A percentile compares a stretch with the other conserved stretches of the same genome.
Evolutionary conservation across 2,797 vertebrate species (phyloP).

Genomic region (Eulemur coronatus): DNA sequence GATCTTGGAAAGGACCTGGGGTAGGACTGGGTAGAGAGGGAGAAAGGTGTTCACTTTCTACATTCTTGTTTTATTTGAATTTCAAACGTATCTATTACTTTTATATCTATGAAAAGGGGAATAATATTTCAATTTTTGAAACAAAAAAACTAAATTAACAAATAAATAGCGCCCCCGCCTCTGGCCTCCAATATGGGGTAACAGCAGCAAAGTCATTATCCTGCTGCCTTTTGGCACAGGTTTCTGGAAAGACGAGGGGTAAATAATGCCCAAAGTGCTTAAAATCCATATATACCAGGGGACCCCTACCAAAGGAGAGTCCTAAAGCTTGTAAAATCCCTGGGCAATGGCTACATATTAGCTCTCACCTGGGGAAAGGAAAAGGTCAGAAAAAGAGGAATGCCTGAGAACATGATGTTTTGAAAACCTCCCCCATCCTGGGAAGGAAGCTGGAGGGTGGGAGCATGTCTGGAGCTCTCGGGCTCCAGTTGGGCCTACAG

Average conservation of each 20-base stretch:
- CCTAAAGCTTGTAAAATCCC: neutral
- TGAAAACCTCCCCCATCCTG: neutral
- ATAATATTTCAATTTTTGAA: neutral
- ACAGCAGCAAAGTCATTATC: neutral
- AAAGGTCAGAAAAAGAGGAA: slow-evolving; percentile 18
- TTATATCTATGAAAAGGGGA: neutral
- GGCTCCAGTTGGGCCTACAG: neutral
- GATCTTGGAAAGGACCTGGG: neutral
- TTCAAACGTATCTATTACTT: slow-evolving; percentile 33
- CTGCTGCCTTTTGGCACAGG: neutral
- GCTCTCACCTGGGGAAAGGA: neutral
- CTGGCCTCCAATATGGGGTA: neutral
- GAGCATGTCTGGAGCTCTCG: neutral
- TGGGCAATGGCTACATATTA: neutral
- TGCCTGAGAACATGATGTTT: neutral
- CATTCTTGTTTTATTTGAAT: slow-evolving; percentile 37
- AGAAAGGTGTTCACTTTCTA: neutral
- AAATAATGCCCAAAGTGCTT: slow-evolving; percentile 24
- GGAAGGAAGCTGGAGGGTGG: neutral
- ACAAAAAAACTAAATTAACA: neutral
- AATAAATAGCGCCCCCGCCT: neutral
- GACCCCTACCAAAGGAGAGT: neutral
- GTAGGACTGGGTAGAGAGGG: neutral
- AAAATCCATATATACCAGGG: neutral
- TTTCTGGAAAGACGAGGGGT: slow-evolving; percentile 32